phyloP scores from a whole-genome alignment of 2,888 invertebrate species.

The Eubasilissa splendida region DNA sequence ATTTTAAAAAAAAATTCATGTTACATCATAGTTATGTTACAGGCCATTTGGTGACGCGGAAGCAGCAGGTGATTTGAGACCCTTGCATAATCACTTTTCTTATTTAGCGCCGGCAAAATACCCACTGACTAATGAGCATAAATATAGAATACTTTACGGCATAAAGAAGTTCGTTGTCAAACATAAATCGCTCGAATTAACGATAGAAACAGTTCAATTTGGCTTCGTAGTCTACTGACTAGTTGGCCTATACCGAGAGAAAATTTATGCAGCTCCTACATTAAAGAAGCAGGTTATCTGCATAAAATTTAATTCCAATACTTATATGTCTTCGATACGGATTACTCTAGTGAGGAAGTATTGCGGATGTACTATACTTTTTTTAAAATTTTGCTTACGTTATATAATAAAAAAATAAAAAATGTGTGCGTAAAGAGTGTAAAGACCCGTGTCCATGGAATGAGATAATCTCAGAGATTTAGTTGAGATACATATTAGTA shows the following conservation, averaged over 20 bases:
- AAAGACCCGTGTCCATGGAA: too few relatives aligned
- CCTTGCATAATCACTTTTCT: conserved; percentile 5
- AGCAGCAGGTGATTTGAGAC: conserved; percentile 15
- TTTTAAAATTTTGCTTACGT: too few relatives aligned
- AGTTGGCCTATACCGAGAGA: background rate
- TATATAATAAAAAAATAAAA: too few relatives aligned
- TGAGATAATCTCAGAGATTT: too few relatives aligned
- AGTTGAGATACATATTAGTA: too few relatives aligned
- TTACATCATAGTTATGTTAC: background rate
- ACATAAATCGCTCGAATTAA: background rate
- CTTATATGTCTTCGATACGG: too few relatives aligned
- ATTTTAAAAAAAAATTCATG: background rate
- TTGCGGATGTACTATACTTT: too few relatives aligned
- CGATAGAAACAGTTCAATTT: background rate
- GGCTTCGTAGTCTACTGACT: background rate
- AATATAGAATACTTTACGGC: conserved; percentile 14
- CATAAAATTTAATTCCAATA: too few relatives aligned
- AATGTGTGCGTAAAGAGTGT: too few relatives aligned
- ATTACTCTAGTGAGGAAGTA: too few relatives aligned
- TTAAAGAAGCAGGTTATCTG: too few relatives aligned
- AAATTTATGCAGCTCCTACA: background rate
- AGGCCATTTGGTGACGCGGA: background rate
- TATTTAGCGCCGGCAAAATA: conserved; percentile 23
- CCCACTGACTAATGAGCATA: conserved; percentile 20
- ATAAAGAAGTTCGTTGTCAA: background rate